These are phyloP conservation scores for Bubalus kerabau DNA, from an alignment of 2,113 vertebrate species.

Conservation along the genomic window DNA sequence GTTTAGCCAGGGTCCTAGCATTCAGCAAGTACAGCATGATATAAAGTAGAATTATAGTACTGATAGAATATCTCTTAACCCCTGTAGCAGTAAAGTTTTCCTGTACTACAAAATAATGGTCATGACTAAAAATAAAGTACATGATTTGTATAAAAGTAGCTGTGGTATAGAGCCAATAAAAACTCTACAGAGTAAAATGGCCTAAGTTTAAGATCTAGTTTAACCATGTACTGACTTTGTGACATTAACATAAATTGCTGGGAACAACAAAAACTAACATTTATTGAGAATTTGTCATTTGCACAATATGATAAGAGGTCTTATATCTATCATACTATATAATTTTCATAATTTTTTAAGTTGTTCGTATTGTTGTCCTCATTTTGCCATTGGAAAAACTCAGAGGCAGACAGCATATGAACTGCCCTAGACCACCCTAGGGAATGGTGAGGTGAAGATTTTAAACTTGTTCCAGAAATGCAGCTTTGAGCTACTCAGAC, in stretches of 20 bases:
- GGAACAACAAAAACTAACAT: neutral
- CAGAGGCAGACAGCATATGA: neutral
- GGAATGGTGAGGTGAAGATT: neutral
- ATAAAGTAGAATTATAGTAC: neutral
- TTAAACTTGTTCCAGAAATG: neutral
- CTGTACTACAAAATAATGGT: neutral
- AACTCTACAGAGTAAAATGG: neutral
- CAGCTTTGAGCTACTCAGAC: neutral
- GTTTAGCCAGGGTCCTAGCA: neutral
- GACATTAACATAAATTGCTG: neutral
- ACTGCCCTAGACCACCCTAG: neutral
- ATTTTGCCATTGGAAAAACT: neutral
- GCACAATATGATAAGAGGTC: neutral
- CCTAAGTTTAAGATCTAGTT: neutral
- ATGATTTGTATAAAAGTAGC: neutral
- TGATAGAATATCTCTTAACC: neutral
- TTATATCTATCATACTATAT: neutral
- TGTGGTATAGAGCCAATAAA: neutral
- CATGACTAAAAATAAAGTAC: neutral
- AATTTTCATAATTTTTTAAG: neutral
- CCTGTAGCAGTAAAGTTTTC: neutral
- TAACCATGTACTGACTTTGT: neutral
- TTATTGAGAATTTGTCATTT: neutral
- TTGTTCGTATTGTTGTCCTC: neutral
- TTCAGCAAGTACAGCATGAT: neutral